phyloP scores from a whole-genome alignment of 2,113 vertebrate species.

The Carassius gibelio region DNA sequence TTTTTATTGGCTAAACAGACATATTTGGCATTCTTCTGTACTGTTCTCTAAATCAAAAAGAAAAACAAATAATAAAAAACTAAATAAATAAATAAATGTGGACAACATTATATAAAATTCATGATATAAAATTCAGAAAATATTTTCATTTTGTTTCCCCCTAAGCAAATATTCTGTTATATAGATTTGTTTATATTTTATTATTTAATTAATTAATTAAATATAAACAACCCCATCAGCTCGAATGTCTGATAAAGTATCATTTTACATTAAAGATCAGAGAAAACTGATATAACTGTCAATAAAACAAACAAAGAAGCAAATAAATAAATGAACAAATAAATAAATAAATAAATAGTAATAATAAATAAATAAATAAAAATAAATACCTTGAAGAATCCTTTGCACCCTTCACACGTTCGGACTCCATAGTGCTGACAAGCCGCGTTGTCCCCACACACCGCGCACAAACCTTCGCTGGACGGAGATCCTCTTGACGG shows the following conservation, averaged over 20 bases:
- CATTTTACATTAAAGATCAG: too few relatives aligned
- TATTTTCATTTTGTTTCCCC: not conserved
- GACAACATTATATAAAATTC: not conserved
- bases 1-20: conserved; percentile 98
- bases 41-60: conserved; percentile 83
- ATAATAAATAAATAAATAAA: not conserved
- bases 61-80: too few relatives aligned
- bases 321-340: too few relatives aligned
- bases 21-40: conserved; percentile 99
- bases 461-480: conserved; percentile 95
- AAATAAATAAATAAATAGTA: not conserved
- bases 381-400: conserved; percentile 89
- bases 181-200: too few relatives aligned
- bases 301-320: not conserved
- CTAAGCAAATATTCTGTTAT: not conserved
- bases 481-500: conserved; percentile 94
- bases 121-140: not conserved
- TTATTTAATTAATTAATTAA: too few relatives aligned
- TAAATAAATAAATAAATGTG: too few relatives aligned
- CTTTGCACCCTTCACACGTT: conserved; percentile 94
- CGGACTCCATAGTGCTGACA: conserved; percentile 94
- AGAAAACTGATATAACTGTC: not conserved
- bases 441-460: conserved; percentile 96
- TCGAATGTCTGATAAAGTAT: not conserved
- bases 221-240: too few relatives aligned